Base-by-base conservation (phyloP, 2,888 invertebrate genomes). In the Globia sparganii region DNA sequence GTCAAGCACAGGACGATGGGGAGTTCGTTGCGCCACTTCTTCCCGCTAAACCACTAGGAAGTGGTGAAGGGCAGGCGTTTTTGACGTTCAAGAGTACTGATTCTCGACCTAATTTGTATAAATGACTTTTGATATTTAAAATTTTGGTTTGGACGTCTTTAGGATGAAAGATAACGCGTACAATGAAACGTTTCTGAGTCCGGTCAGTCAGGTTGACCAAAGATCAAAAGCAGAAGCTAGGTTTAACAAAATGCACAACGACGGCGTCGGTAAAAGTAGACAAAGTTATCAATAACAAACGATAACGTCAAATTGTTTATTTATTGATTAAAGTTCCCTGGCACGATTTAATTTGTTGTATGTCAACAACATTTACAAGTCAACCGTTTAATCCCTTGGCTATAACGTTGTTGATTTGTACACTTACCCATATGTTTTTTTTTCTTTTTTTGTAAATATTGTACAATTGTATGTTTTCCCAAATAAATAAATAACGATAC, bases 351-450 rank as follows among this genome's bases (percentile, higher is more conserved):
- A 58, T 46, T 43, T 59, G 53, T 61, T 81, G 28, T 69, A 61
- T 65, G 28, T 53, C 53, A 69, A 81, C 70, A 74, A 66, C 53
- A 74, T 46, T 73, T 61, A 56, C 74, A 66, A 66, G 59, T 43
- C 18, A n/a, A 65, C 49, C 58, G 65, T 53, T 58, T n/a, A n/a
- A n/a, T n/a, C n/a, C n/a, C n/a, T n/a, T n/a, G n/a, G n/a, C n/a
- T n/a, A n/a, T n/a, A n/a, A n/a, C n/a, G n/a, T n/a, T n/a, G n/a
- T n/a, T n/a, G n/a, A n/a, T n/a, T n/a, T n/a, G n/a, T n/a, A n/a
- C n/a, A n/a, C n/a, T n/a, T n/a, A n/a, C n/a, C n/a, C n/a, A n/a
- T n/a, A n/a, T n/a, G n/a, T n/a, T n/a, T n/a, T n/a, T n/a, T n/a
- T n/a, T n/a, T n/a, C n/a, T n/a, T n/a, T n/a, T n/a, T n/a, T n/a